These are phyloP conservation scores for Catostylus mosaicus DNA, from an alignment of 30 jellyfish, hydroid and myxozoan genomes.

Conservation along the genomic window DNA sequence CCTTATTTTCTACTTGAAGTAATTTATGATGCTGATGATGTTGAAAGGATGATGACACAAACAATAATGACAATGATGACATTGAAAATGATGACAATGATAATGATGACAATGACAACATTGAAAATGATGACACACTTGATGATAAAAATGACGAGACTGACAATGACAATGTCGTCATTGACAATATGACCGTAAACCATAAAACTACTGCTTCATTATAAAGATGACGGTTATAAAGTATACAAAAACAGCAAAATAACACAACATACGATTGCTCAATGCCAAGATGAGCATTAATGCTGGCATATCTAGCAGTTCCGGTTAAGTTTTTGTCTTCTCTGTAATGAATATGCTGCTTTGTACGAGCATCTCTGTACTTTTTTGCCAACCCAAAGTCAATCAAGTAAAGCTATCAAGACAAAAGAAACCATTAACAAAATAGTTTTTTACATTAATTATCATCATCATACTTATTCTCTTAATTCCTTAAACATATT, in stretches of 20 bases:
- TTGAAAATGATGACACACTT: too few species aligned
- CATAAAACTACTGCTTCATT: not conserved
- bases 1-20: too few species aligned
- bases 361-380: constrained; percentile 91
- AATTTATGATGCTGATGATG: not conserved
- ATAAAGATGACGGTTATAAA: not conserved
- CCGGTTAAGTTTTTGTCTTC: constrained; percentile 96
- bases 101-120: not conserved
- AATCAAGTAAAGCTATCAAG: constrained; percentile 81
- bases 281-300: constrained; percentile 98
- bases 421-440: not conserved
- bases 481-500: too few species aligned
- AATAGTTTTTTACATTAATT: too few species aligned
- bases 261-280: constrained; percentile 98
- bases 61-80: too few species aligned
- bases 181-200: not conserved
- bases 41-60: not conserved
- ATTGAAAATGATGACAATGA: too few species aligned
- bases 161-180: too few species aligned
- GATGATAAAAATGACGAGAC: too few species aligned
- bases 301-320: constrained; percentile 99
- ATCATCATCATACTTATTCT: too few species aligned
- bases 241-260: not conserved
- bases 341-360: constrained; percentile 89
- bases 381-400: constrained; percentile 99